These are phyloP conservation scores for Motacilla tschutschensis DNA, from an alignment of 2,113 vertebrate genomes.

Conservation along the genomic window DNA sequence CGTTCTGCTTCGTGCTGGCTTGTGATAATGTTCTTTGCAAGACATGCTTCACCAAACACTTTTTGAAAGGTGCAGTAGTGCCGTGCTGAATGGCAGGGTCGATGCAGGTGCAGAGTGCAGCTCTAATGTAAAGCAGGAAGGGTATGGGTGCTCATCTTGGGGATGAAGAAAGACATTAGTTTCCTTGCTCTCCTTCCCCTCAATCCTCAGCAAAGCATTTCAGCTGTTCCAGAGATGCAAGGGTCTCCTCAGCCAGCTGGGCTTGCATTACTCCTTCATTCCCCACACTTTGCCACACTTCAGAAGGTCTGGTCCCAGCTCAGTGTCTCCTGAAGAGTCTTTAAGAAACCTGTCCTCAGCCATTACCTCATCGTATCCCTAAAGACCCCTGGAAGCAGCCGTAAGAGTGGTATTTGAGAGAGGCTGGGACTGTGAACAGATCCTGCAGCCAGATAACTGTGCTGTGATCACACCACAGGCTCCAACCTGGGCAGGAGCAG, in stretches of 20 bases:
- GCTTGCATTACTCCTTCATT: neutral
- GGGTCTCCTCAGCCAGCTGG: neutral
- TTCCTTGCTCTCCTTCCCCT: neutral
- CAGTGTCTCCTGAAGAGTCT: neutral
- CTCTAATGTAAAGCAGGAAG: neutral
- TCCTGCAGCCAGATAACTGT: neutral
- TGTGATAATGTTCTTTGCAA: constrained; percentile 7
- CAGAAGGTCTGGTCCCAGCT: neutral
- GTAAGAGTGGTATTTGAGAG: fast-evolving
- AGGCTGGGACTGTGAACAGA: neutral
- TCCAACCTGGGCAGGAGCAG: neutral
- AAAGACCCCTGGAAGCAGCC: neutral
- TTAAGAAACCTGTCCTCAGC: neutral
- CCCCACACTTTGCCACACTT: neutral
- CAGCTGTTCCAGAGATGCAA: neutral
- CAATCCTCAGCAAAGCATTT: neutral
- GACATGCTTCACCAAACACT: neutral
- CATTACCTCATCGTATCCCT: neutral
- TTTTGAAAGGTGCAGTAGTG: neutral
- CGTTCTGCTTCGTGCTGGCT: constrained; percentile 17
- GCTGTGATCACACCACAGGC: neutral
- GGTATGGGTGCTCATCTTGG: neutral
- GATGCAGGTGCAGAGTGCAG: fast-evolving
- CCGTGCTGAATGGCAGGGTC: neutral
- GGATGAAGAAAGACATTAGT: neutral